phyloP scores from a whole-genome alignment of 2,797 vertebrate genomes.

The Sebastes reedi region DNA sequence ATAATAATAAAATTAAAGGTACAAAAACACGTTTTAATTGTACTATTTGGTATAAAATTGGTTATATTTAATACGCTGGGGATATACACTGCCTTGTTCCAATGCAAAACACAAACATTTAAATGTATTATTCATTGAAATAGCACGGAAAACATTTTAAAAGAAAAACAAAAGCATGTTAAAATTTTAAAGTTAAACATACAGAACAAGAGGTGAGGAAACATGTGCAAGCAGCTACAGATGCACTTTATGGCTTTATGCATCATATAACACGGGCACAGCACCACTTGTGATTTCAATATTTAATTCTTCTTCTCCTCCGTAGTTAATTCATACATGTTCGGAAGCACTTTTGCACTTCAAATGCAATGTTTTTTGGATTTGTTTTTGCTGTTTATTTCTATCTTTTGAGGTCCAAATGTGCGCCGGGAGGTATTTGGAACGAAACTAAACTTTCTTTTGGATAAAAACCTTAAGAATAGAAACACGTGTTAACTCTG shows the following conservation, averaged over 20 bases:
- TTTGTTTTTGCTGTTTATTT: background rate
- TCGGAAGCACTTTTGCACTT: background rate
- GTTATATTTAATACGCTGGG: background rate
- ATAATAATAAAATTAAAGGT: background rate
- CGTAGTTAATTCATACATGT: constrained; percentile 7
- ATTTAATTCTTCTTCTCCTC: constrained; percentile 42
- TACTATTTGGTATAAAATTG: background rate
- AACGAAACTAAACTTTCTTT: background rate
- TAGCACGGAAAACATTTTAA: background rate
- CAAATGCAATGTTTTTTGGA: background rate
- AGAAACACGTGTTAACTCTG: background rate
- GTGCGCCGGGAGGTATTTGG: background rate
- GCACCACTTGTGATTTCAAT: constrained; percentile 49
- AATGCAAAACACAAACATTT: background rate
- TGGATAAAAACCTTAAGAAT: background rate
- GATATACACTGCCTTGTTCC: background rate
- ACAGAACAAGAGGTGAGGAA: background rate
- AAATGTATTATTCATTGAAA: constrained; percentile 10
- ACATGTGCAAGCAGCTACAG: background rate
- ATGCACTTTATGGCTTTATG: constrained; percentile 39
- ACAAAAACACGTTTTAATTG: background rate
- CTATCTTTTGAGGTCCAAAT: background rate
- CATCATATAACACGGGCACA: background rate
- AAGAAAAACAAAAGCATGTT: background rate
- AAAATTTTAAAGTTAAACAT: constrained; percentile 16